phyloP scores from a whole-genome alignment of 2,888 invertebrate species.

The Ellobium chinense region DNA sequence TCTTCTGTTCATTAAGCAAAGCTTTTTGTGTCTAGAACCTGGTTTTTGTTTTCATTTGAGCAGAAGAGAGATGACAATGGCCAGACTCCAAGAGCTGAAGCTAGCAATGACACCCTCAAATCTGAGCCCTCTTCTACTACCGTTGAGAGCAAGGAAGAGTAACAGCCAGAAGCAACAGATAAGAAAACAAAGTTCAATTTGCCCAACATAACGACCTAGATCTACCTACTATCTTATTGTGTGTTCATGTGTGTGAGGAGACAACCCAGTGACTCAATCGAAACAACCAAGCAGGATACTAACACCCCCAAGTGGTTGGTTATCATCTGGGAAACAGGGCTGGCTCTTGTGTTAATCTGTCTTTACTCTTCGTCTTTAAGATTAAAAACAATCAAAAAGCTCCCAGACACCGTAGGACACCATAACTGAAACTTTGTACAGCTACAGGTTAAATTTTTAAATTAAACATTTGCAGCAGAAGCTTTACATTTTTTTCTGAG shows the following conservation, averaged over 20 bases:
- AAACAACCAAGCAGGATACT: constrained; percentile 27
- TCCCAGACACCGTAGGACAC: background rate
- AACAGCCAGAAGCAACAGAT: background rate
- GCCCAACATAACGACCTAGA: constrained; percentile 21
- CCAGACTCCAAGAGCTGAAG: constrained; percentile 46
- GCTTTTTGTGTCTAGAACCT: no score
- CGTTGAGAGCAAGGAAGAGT: constrained; percentile 39
- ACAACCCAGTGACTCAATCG: constrained; percentile 43
- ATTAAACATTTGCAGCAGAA: background rate
- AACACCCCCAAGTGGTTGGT: constrained; percentile 35
- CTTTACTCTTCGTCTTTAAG: constrained; percentile 24
- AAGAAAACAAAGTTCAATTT: background rate
- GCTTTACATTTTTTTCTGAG: background rate
- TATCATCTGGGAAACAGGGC: constrained; percentile 42
- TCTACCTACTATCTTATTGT: constrained; percentile 30
- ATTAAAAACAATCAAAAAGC: constrained; percentile 1
- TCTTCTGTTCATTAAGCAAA: no score
- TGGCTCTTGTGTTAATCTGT: constrained; percentile 38
- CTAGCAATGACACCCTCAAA: constrained; percentile 41
- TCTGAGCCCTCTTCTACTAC: constrained; percentile 44
- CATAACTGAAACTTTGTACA: background rate
- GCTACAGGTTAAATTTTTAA: background rate
- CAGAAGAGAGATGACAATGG: constrained; percentile 30
- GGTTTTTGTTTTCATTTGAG: no score
- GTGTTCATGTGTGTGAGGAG: constrained; percentile 41